Evolutionary conservation across 2,888 invertebrate genomes (phyloP), one percentile per base, ranked within the genome.

Genomic region (Yponomeuta sedellus): DNA sequence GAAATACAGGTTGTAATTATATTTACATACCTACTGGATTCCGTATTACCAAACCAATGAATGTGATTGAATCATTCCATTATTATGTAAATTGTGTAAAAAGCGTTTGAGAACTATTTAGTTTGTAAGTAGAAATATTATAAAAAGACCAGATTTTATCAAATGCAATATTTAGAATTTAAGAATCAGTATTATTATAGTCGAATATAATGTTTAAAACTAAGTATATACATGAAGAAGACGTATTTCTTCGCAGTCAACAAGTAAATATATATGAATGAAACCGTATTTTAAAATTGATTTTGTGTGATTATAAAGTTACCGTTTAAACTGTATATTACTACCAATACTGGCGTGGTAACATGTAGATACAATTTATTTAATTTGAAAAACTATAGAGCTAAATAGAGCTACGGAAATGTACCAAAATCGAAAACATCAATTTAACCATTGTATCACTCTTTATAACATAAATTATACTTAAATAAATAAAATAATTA

Each of bases 131-230:
- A 64, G 66, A 39, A 12, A 39, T 56, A 79, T 83, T 86, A 86
- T 84, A 83, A 86, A 86, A 79, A 85, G 88, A 88, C 84, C 89
- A 91, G 88, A 90, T 88, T 89, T 87, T 90, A 91, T 90, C 85
- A 87, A 88, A 86, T 86, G 91, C 91, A 91, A 91, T 91, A 91
- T 90, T 79, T 89, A 90, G 87, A 71, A 52, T 77, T 65, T 90
- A 90, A 88, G 88, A 68, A 81, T 79, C 89, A 90, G 89, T 91
- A 91, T 90, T 90, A 89, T 81, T 76, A 82, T 87, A 86, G 85
- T 86, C 83, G 82, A 87, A 86, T 86, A 88, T 83, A 87, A 83
- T 75, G 71, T 64, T 63, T 74, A 81, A 85, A 83, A 77, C 77
- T 86, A 83, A 78, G 78, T 86, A 90, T 88, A 86, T 88, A 88